phyloP scores from a whole-genome alignment of 2,888 invertebrate genomes.

The Rhogogaster chlorosoma region DNA sequence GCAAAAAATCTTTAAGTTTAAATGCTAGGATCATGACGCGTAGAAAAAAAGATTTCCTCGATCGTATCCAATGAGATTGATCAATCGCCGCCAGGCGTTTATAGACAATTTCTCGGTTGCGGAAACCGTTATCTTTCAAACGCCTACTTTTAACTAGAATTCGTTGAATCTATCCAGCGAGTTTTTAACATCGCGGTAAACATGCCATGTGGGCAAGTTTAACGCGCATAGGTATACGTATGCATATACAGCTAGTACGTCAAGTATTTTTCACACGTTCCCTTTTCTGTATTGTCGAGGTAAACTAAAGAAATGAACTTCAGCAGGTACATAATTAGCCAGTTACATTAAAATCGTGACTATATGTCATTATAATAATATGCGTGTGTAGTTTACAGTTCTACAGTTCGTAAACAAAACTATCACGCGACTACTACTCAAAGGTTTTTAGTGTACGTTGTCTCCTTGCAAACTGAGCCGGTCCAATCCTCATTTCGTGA shows the following conservation, averaged over 20 bases:
- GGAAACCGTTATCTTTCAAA: slow-evolving; percentile 1
- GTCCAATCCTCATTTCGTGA: neutral
- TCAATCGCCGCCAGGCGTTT: neutral
- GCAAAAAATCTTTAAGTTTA: neutral
- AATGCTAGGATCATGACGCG: too few relatives aligned
- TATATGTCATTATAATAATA: neutral
- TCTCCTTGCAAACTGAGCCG: neutral
- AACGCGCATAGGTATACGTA: neutral
- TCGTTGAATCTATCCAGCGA: neutral
- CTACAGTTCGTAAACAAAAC: neutral
- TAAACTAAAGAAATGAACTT: neutral
- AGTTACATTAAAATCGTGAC: neutral
- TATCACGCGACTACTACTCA: neutral
- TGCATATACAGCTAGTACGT: neutral
- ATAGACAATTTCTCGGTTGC: neutral
- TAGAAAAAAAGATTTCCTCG: neutral
- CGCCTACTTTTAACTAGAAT: neutral
- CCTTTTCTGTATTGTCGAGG: neutral
- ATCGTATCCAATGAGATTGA: neutral
- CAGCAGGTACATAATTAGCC: neutral
- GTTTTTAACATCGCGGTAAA: neutral
- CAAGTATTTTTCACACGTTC: slow-evolving; percentile 23
- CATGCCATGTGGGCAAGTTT: slow-evolving; percentile 1
- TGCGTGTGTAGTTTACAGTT: neutral
- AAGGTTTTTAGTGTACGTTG: neutral